Base-by-base conservation (phyloP, 2,888 invertebrate species). In the Tineola bisselliella region DNA sequence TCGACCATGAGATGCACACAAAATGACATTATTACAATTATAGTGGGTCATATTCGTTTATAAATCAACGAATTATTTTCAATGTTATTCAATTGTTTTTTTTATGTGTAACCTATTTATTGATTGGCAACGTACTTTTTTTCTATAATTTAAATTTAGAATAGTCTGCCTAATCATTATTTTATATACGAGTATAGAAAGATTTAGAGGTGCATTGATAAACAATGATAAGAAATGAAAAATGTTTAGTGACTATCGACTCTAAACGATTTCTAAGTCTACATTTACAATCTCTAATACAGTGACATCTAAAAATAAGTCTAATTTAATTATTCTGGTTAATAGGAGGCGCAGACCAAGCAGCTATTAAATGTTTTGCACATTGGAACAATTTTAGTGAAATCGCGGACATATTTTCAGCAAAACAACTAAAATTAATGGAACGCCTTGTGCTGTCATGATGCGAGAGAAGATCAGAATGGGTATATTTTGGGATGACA, bases 1-100 rank as follows among this genome's bases (percentile, higher is more conserved):
- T 25, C 65, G 64, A 67, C 69, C 69, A 69, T 71, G 70, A 62
- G 68, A 67, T 54, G 25, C 25, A 17, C 18, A 54, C 19, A 25
- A 54, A 54, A 54, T 54, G n/a, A 25, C 25, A 54, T 25, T 54
- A 54, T 54, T 54, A 5, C 10, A 48, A 48, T 48, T 17, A 48
- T 48, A 48, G 18, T 38, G 38, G 38, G 38, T 38, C 38, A 38
- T 38, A 4, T 38, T 3, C 38, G 10, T 38, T 38, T 38, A 38
- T 38, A 38, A 38, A 38, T 38, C 10, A n/a, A 12, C 1, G 38
- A 38, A 38, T 2, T 12, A 12, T n/a, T 6, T 10, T 38, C 10
- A 38, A 25, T 10, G 38, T n/a, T n/a, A 6, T 38, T 38, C 38
- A n/a, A 12, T 38, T 38, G n/a, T 38, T 38, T 38, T 10, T 38